Base-by-base conservation (phyloP, 2,797 vertebrate genomes). In the Emydoidea blandingii region DNA sequence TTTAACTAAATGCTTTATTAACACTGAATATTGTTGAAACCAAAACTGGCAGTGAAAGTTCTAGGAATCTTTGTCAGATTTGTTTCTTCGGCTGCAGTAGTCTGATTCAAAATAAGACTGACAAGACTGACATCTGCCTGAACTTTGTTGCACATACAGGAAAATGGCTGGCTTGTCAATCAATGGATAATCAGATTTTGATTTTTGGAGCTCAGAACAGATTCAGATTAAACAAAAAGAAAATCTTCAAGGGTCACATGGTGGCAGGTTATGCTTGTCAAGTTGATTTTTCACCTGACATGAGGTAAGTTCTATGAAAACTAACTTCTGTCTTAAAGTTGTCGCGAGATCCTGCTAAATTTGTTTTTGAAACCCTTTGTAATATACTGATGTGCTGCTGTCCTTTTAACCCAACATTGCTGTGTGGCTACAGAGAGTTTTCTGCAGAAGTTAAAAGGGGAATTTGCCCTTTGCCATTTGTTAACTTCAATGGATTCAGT, bases 191-290 rank as follows among this genome's bases (percentile, higher is more conserved):
- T 97, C 99, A 99, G 97, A 99, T 99, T 96, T 98, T 99, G 96
- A 99, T 99, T 96, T 99, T 99, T 91, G 99, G 99, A 93, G 99
- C 99, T 79, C 99, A 99, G 96, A 99, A 99, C 97, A 99, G 99
- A 97, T 99, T 99, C 98, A 98, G 99, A 93, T 98, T 99, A 95
- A 99, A 99, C 98, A 99, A 99, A 98, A 99, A 99, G 98, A 99
- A 99, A 98, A 98, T 99, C 95, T 99, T 99, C 97, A 99, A 99
- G 96, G 99, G 99, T 79, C 99, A 99, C 97, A 99, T 99, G 99
- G 99, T 99, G 91, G 99, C 99, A 34, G 99, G 99, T 31, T 99
- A 99, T 0, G 99, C 99, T 96, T 99, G 99, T 98, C 99, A 99
- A 96, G 99, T 99, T 91, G 99, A 99, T 98, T 99, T 99, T 98